Evolutionary conservation across 2,888 invertebrate species (phyloP).

Genomic region (Iphiclides podalirius): DNA sequence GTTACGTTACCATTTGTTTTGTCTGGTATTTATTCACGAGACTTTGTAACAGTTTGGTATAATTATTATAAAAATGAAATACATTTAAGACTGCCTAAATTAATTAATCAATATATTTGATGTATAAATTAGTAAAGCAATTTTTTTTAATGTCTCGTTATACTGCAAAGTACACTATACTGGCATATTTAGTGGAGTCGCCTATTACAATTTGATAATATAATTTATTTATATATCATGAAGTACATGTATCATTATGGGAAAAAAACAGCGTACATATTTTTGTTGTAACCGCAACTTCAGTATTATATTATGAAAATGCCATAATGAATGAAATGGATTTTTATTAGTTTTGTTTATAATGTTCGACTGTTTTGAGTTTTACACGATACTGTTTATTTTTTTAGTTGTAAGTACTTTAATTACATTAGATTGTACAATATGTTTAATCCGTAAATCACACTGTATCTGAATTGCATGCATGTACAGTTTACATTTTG

Average conservation of each 20-base stretch:
- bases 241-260: slow-evolving; percentile 31
- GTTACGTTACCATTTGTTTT: slow-evolving; percentile 71
- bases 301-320: slow-evolving; percentile 74
- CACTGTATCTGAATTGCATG: slow-evolving; percentile 68
- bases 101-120: slow-evolving; percentile 70
- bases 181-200: slow-evolving; percentile 27
- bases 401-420: slow-evolving; percentile 52
- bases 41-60: slow-evolving; percentile 60
- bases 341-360: slow-evolving; percentile 58
- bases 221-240: slow-evolving; percentile 25
- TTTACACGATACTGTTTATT: slow-evolving; percentile 52
- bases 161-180: slow-evolving; percentile 33
- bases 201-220: slow-evolving; percentile 24
- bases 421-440: slow-evolving; percentile 60
- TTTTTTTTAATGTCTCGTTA: slow-evolving; percentile 46
- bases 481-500: slow-evolving; percentile 74
- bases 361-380: slow-evolving; percentile 54
- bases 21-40: slow-evolving; percentile 64
- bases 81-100: slow-evolving; percentile 78
- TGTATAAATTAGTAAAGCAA: slow-evolving; percentile 55
- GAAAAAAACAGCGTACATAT: slow-evolving; percentile 60
- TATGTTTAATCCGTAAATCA: slow-evolving; percentile 53
- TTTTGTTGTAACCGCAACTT: slow-evolving; percentile 76
- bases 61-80: slow-evolving; percentile 65
- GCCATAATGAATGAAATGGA: slow-evolving; percentile 76